Base-by-base conservation (phyloP, 2,797 vertebrate genomes). In the Selene dorsalis region DNA sequence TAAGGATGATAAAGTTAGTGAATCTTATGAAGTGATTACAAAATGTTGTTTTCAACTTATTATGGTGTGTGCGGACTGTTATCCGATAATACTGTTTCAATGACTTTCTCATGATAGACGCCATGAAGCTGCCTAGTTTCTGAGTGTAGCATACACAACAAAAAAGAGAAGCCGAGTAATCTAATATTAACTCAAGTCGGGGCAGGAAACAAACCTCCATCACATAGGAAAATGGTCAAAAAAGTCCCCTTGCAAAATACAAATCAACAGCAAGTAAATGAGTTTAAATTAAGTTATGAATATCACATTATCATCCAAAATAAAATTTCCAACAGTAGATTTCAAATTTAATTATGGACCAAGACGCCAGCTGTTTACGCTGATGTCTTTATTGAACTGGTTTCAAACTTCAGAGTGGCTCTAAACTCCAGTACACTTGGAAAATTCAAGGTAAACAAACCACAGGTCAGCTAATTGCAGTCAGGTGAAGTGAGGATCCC, bases 261-360 rank as follows among this genome's bases (percentile, higher is more conserved):
- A 90, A 93, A 93, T 93, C 87, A 93, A 93, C 86, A 89, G 85
- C 85, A 88, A 90, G 88, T 83, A 90, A 92, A 94, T 91, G 57
- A 90, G 78, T 85, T 86, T 82, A 91, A 93, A 95, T 91, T 83
- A 67, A 89, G 84, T 94, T 95, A 92, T 88, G 80, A 92, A 90
- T 92, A 94, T 95, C 92, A 88, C 88, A 94, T 95, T 94, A 94
- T 88, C 75, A 81, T 92, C 88, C 89, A 86, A 91, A 93, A 94
- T 93, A 90, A 90, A 91, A 92, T 84, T 92, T 91, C 88, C 86
- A 84, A 90, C 88, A 88, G 91, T 87, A 80, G 85, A 91, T 89
- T 91, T 87, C 22, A 87, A 92, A 95, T 93, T 64, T 3, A 87
- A 93, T 95, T 86, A 93, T 12, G 38, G 64, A 81, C 80, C 53